Conservation (phyloP, 2,888 invertebrate genomes). For the Chorisops tibialis region DNA sequence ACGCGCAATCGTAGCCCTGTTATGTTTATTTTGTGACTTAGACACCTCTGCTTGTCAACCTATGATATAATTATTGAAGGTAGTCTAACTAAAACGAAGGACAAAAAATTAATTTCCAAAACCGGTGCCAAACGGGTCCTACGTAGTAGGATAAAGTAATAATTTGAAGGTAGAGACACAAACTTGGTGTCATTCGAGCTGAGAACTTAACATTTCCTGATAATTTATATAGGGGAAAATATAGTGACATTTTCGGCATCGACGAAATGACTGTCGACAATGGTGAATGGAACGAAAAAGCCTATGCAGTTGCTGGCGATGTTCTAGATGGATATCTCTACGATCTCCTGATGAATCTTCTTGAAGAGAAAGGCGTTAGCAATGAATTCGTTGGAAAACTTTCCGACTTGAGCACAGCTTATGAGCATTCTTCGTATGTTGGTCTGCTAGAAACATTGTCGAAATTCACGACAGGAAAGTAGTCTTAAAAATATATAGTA, state of each 20-base stretch:
- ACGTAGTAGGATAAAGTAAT: no score
- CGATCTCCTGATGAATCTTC: conserved; percentile 87
- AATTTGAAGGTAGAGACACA: no score
- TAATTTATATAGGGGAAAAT: no score
- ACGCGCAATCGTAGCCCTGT: no score
- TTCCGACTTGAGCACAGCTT: conserved; percentile 82
- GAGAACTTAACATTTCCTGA: no score
- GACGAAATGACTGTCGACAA: conserved; percentile 88
- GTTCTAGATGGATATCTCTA: conserved; percentile 96
- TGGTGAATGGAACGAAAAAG: conserved; percentile 82
- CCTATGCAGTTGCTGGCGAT: conserved; percentile 88
- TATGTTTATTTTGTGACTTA: no score
- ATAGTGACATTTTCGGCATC: conserved; percentile 88
- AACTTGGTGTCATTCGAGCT: no score
- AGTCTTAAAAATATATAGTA: not conserved
- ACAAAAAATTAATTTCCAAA: no score
- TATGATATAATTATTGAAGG: no score
- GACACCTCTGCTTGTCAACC: no score
- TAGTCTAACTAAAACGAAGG: no score
- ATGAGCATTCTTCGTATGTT: conserved; percentile 91
- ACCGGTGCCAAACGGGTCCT: no score
- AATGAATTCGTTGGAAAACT: conserved; percentile 90
- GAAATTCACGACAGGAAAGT: conserved; percentile 70
- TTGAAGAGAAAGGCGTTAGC: conserved; percentile 94
- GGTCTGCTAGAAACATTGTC: conserved; percentile 77